Percentiles rank a stretch among this genome's conserved stretches.
phyloP scores from a whole-genome alignment of 2,797 vertebrate genomes.

The Agapornis canus region DNA sequence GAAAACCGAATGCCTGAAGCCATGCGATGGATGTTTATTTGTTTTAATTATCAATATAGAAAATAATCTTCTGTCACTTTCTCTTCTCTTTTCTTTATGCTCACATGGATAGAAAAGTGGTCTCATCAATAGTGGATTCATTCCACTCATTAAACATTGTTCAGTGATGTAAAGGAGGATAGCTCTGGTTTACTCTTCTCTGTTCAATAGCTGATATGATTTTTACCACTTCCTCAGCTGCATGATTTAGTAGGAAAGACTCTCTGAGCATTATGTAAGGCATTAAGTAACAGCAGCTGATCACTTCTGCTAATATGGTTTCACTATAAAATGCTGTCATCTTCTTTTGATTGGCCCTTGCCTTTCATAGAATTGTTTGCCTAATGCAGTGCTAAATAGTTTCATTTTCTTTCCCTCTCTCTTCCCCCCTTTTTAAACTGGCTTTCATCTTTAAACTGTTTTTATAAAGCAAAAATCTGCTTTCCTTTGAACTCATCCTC shows the following conservation, averaged over 20 bases:
- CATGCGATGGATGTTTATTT: slow-evolving; percentile 59
- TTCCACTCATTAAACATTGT: background rate
- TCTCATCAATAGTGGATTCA: background rate
- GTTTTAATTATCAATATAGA: slow-evolving; percentile 40
- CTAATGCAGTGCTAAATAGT: background rate
- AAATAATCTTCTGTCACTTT: slow-evolving; percentile 33
- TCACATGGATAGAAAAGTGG: background rate
- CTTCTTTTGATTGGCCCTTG: slow-evolving; percentile 44
- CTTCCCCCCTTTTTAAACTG: background rate
- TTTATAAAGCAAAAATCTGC: slow-evolving; percentile 13
- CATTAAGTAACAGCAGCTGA: background rate
- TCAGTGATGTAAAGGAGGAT: background rate
- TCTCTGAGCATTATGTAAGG: background rate
- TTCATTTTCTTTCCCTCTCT: background rate
- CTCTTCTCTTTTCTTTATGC: background rate
- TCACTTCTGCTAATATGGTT: background rate
- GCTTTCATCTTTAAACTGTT: slow-evolving; percentile 41
- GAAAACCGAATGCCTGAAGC: slow-evolving; percentile 62
- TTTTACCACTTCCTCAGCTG: background rate
- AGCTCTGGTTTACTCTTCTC: background rate
- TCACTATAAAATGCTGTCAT: background rate
- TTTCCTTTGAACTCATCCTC: slow-evolving; percentile 45
- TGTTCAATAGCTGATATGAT: background rate
- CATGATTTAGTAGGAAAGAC: background rate
- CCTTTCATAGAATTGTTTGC: background rate